These are phyloP conservation scores for Muscina levida DNA, from an alignment of 2,888 invertebrate species.

Conservation along the genomic window DNA sequence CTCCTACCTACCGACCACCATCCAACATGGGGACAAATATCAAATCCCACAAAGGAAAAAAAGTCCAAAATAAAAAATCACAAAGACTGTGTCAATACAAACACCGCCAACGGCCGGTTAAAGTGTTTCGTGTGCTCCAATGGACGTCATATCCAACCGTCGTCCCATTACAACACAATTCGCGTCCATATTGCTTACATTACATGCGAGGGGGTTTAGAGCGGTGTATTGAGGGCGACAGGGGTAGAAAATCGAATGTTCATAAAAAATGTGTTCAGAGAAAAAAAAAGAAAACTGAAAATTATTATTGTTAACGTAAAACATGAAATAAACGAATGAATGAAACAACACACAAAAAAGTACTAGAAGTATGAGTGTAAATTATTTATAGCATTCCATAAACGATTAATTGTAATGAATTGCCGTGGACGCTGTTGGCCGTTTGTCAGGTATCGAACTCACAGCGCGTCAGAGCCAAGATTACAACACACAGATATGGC, in stretches of 20 bases:
- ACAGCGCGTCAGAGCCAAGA: not conserved
- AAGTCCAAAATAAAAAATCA: too few species aligned
- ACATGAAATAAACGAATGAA: not conserved
- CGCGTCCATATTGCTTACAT: too few species aligned
- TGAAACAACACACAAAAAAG: slow-evolving; percentile 9
- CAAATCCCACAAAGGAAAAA: not conserved
- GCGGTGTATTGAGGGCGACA: not conserved
- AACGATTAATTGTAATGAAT: slow-evolving; percentile 58
- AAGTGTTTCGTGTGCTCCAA: not conserved
- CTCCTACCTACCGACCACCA: too few species aligned
- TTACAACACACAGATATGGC: slow-evolving; percentile 25
- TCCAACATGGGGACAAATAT: not conserved
- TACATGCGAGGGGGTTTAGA: not conserved
- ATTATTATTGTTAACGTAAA: slow-evolving; percentile 7
- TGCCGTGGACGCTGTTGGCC: slow-evolving; percentile 1
- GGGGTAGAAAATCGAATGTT: not conserved
- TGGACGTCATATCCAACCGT: not conserved
- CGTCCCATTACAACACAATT: slow-evolving; percentile 3
- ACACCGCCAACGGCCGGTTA: too few species aligned
- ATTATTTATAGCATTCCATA: slow-evolving; percentile 53
- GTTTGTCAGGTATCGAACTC: not conserved
- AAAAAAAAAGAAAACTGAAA: not conserved
- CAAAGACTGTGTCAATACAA: too few species aligned
- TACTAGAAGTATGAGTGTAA: slow-evolving; percentile 38
- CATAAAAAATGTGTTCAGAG: not conserved